Evolutionary conservation across 2,113 vertebrate species (phyloP).

Genomic region (Himantopus leucocephalus): DNA sequence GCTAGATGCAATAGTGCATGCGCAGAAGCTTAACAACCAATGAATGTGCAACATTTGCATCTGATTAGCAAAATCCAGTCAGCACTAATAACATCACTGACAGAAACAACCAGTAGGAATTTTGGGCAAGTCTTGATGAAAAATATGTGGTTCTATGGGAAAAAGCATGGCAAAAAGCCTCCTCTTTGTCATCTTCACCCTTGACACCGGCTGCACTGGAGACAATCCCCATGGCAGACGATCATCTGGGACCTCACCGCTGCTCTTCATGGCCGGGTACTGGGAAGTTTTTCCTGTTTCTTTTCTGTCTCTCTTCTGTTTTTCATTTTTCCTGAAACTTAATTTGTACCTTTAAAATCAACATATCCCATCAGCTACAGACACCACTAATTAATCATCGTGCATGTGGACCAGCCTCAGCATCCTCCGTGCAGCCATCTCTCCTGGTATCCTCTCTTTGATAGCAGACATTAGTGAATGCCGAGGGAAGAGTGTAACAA

Average conservation of each 20-base stretch:
- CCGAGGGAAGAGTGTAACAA: neutral
- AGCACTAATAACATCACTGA: neutral
- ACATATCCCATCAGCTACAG: neutral
- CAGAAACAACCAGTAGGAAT: neutral
- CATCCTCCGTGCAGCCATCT: neutral
- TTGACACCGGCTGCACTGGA: neutral
- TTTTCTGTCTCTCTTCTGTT: neutral
- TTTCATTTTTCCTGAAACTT: neutral
- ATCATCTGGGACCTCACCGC: neutral
- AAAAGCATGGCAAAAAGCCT: neutral
- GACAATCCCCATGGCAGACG: rapidly evolving
- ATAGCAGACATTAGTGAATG: neutral
- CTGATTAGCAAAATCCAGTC: neutral
- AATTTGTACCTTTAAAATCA: neutral
- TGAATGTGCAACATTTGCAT: neutral
- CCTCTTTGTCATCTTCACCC: neutral
- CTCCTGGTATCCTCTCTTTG: neutral
- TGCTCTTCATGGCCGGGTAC: neutral
- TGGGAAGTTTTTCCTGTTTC: neutral
- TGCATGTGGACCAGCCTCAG: neutral
- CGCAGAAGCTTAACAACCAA: neutral
- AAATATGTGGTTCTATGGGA: neutral
- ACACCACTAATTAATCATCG: neutral
- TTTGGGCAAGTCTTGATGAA: neutral
- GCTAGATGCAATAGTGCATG: neutral